Conservation (phyloP, 2,888 invertebrate genomes). For the Melikaiella ostensackeni region DNA sequence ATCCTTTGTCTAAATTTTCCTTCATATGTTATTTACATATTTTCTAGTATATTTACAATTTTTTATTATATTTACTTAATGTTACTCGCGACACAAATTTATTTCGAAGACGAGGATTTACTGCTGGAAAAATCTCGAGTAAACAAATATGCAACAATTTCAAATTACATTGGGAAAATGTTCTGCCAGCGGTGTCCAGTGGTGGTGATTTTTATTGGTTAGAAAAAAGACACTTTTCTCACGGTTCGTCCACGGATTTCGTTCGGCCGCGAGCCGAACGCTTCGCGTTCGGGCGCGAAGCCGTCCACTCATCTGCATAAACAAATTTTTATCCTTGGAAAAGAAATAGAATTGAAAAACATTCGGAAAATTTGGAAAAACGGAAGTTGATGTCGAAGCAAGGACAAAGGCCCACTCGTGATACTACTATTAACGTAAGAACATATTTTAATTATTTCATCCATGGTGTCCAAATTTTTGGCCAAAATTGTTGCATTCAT, state of each 20-base stretch:
- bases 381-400: not conserved
- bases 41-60: conserved; percentile 51
- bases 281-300: conserved; percentile 31
- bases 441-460: not conserved
- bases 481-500: not conserved
- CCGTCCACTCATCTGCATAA: not conserved
- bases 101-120: not conserved
- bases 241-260: not conserved
- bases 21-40: conserved; percentile 59
- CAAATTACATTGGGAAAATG: conserved; percentile 1
- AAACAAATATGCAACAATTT: not conserved
- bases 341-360: not conserved
- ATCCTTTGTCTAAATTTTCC: conserved; percentile 71
- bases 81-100: conserved; percentile 11
- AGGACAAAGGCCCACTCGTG: not conserved
- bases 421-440: not conserved
- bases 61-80: conserved; percentile 44
- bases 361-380: not conserved
- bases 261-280: conserved; percentile 31
- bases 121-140: conserved; percentile 9
- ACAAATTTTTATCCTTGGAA: not conserved
- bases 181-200: conserved; percentile 18
- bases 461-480: not conserved
- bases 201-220: conserved; percentile 14
- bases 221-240: conserved; percentile 3